Evolutionary conservation across 2,113 vertebrate genomes (phyloP).

Genomic region (Lagopus muta): DNA sequence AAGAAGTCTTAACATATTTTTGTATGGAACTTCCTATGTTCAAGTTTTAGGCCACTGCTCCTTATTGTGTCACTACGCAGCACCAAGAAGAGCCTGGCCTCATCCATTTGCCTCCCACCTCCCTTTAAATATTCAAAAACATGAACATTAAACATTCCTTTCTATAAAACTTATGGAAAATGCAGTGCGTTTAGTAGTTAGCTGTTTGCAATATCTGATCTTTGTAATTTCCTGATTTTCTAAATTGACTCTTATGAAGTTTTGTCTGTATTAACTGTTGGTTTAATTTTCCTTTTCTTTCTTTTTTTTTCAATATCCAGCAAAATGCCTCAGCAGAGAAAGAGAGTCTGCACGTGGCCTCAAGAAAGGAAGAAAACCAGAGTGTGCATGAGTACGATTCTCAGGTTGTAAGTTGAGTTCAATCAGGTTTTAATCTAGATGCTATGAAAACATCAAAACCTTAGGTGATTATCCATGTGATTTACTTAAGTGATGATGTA

Average conservation of each 20-base stretch:
- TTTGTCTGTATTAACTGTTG: not conserved
- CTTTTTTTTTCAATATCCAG: not conserved
- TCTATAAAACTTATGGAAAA: not conserved
- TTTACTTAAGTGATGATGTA: not conserved
- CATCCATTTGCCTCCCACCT: too few species aligned
- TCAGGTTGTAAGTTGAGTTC: conserved; percentile 74
- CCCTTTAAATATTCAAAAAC: too few species aligned
- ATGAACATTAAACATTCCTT: too few species aligned
- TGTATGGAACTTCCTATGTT: too few species aligned
- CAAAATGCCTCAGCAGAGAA: conserved; percentile 41
- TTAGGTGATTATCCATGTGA: accelerated
- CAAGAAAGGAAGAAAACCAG: conserved; percentile 63
- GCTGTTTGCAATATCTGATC: not conserved
- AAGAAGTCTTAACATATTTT: too few species aligned
- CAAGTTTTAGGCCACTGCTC: too few species aligned
- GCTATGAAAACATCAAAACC: not conserved
- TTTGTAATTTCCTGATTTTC: not conserved
- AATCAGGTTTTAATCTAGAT: not conserved
- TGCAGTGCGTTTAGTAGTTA: not conserved
- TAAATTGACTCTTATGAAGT: not conserved
- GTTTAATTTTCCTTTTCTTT: not conserved
- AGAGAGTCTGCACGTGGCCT: conserved; percentile 22
- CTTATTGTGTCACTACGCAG: too few species aligned
- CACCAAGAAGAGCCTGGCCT: too few species aligned
- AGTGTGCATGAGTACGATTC: conserved; percentile 64